Conservation (phyloP, 2,888 invertebrate species). For the Drosophila quasianomalipes region DNA sequence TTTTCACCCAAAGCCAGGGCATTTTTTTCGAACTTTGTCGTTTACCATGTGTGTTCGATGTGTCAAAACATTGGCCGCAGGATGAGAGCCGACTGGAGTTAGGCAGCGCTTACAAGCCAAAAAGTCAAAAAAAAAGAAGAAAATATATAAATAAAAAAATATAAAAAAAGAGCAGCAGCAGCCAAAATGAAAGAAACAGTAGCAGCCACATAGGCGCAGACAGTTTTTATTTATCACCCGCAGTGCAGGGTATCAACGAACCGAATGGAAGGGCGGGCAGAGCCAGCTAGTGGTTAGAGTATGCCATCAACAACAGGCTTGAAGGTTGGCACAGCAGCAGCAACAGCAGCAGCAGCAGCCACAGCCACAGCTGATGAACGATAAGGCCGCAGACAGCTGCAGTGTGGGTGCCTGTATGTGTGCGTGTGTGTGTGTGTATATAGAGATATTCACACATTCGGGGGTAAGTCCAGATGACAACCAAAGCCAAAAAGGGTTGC, state of each 20-base stretch:
- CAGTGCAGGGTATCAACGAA: slow-evolving; percentile 20
- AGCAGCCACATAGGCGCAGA: slow-evolving; percentile 76
- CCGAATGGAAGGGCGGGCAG: slow-evolving; percentile 7
- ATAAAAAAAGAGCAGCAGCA: not conserved
- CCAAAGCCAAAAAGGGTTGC: slow-evolving; percentile 60
- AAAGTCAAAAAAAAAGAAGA: slow-evolving; percentile 52
- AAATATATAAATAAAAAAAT: slow-evolving; percentile 14
- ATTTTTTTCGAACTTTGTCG: slow-evolving; percentile 41
- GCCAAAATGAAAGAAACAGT: slow-evolving; percentile 42
- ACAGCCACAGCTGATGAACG: slow-evolving; percentile 73
- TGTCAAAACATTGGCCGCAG: slow-evolving; percentile 29
- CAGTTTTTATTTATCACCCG: slow-evolving; percentile 81
- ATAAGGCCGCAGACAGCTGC: slow-evolving; percentile 73
- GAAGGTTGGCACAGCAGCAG: slow-evolving; percentile 19
- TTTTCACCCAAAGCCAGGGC: slow-evolving; percentile 10
- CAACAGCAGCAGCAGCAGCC: slow-evolving; percentile 18
- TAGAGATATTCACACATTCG: slow-evolving; percentile 38
- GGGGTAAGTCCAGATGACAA: slow-evolving; percentile 60
- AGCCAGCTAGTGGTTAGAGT: not conserved
- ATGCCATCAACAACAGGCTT: slow-evolving; percentile 40
- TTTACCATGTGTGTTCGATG: slow-evolving; percentile 60
- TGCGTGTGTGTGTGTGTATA: slow-evolving; percentile 20
- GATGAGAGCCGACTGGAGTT: not conserved
- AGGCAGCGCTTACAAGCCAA: slow-evolving; percentile 63
- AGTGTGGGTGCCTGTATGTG: slow-evolving; percentile 40